Evolutionary conservation across 2,888 invertebrate species (phyloP), one percentile per base, ranked within the genome.

Genomic region (Heliconius sara): DNA sequence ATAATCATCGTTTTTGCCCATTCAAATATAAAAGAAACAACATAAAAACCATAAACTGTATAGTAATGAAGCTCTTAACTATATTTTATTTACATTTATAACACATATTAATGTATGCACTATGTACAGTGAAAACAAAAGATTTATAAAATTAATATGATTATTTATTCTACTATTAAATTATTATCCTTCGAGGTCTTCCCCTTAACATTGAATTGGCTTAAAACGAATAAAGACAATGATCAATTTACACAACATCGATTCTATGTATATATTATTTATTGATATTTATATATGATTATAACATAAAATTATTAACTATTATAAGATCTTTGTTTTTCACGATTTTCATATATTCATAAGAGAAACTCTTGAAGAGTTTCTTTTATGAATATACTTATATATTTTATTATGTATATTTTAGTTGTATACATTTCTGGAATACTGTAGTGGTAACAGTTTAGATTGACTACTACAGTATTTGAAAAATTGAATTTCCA

Each of bases 111-210:
- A 77, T 30, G 60, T 13, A 65, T 79, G 73, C 73, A 57, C 30
- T 79, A 79, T 79, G 73, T 79, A 79, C 78, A 79, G 76, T 74
- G 43, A 34, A 4, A 27, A 74, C 78, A 43, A 43, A 52, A 43
- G 39, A 74, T 57, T 67, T 60, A 67, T 73, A 67, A 57, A 67
- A 57, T 39, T 39, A 43, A 78, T 63, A n/a, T 75, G 39, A 68
- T 10, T 68, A 68, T 27, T 47, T 75, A 79, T 67, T 66, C 65
- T 30, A 79, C 10, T 3, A 75, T 77, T 72, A 77, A 75, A 66
- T 78, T 78, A 79, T 79, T 78, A 81, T 79, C 76, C 52, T 76
- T 75, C 67, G 71, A 78, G 79, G 78, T 65, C 77, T 74, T 81
- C 68, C 60, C 66, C 43, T 67, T 39, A 68, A 67, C 65, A 78